Evolutionary conservation across 2,888 invertebrate genomes (phyloP).

Genomic region (Drosophila ustulata): DNA sequence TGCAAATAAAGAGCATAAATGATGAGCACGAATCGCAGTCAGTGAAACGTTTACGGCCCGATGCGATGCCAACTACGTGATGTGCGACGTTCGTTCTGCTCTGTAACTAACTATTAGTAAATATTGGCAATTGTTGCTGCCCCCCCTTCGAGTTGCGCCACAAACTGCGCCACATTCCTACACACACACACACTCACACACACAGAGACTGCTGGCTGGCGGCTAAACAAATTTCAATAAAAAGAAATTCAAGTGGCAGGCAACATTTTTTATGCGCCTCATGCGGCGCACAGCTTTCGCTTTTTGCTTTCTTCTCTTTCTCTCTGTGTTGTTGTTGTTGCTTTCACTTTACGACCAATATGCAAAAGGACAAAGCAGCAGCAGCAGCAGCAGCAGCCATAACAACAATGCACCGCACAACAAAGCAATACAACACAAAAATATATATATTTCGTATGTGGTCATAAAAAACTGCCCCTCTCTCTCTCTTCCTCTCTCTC

Average conservation of each 20-base stretch:
- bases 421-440: constrained; percentile 44
- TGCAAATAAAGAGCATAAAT: constrained; percentile 3
- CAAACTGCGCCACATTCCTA: constrained; percentile 9
- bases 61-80: background rate
- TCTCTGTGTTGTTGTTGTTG: constrained; percentile 17
- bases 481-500: no score
- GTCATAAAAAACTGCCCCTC: constrained; percentile 50
- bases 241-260: constrained; percentile 74
- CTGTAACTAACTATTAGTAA: constrained; percentile 24
- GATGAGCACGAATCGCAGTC: constrained; percentile 7
- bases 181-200: constrained; percentile 14
- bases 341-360: constrained; percentile 76
- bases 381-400: constrained; percentile 37
- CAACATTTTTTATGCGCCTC: constrained; percentile 60
- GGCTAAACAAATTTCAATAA: constrained; percentile 77
- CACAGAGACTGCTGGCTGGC: constrained; percentile 23
- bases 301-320: constrained; percentile 15
- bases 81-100: background rate
- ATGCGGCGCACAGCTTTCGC: constrained; percentile 64
- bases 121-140: constrained; percentile 18
- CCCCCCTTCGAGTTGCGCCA: constrained; percentile 25
- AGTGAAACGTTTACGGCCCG: constrained; percentile 24
- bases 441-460: constrained; percentile 39
- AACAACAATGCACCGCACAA: constrained; percentile 25
- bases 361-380: constrained; percentile 65